Percentiles rank a stretch among this genome's conserved stretches.
These are phyloP conservation scores for Atherinosoma microstoma DNA, from an alignment of 2,797 vertebrate species.

Conservation along the genomic window DNA sequence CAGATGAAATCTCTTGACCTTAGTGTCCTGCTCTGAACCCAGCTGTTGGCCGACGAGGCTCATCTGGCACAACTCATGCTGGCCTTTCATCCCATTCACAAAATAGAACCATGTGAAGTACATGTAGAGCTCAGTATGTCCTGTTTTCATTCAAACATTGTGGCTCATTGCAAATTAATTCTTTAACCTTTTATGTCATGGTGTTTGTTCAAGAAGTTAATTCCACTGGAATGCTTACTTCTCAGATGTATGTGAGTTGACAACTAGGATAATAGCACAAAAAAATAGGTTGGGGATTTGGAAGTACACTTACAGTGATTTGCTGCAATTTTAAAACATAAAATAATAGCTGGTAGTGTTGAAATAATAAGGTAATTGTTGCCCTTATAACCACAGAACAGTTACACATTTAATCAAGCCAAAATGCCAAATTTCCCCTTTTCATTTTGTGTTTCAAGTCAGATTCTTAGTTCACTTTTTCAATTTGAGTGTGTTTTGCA, in stretches of 20 bases:
- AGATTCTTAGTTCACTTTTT: background rate
- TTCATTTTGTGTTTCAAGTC: background rate
- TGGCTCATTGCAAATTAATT: background rate
- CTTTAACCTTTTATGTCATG: background rate
- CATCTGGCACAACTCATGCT: constrained; percentile 49
- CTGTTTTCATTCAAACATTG: background rate
- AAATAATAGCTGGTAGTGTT: background rate
- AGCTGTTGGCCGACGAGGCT: constrained; percentile 33
- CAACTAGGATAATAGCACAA: background rate
- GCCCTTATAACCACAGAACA: background rate
- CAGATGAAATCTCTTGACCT: constrained; percentile 56
- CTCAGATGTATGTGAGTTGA: background rate
- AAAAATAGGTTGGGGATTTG: background rate
- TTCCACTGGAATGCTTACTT: background rate
- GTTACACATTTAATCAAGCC: background rate
- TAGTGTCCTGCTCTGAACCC: constrained; percentile 28
- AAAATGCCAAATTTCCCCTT: background rate
- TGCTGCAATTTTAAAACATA: background rate
- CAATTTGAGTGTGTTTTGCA: no score
- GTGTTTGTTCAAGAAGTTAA: background rate
- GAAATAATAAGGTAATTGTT: background rate
- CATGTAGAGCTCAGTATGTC: background rate
- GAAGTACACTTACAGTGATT: background rate
- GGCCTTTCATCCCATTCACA: constrained; percentile 54
- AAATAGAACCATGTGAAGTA: constrained; percentile 18